phyloP scores from a whole-genome alignment of 2,888 invertebrate genomes.

The Himalopsyche kuldschensis region DNA sequence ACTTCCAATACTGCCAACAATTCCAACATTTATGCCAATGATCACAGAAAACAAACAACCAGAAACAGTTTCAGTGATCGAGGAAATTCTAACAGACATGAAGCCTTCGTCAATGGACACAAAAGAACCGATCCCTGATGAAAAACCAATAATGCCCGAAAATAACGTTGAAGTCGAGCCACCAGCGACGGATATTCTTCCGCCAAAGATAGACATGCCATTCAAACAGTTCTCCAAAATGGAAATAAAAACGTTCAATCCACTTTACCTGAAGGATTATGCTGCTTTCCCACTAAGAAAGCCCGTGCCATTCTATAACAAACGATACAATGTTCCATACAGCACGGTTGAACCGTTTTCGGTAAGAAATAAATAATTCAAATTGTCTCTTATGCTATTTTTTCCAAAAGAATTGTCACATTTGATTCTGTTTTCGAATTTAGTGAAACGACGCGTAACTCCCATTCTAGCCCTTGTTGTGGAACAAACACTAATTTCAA shows the following conservation, averaged over 20 bases:
- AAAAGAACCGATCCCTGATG: not conserved
- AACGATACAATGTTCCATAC: not conserved
- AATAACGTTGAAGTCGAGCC: not conserved
- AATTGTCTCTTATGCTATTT: no score
- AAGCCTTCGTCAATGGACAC: not conserved
- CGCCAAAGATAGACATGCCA: not conserved
- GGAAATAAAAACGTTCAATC: not conserved
- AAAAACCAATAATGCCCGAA: not conserved
- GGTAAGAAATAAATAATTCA: not conserved
- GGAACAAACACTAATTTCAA: no score
- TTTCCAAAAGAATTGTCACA: no score
- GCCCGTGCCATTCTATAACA: not conserved
- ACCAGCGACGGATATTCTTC: not conserved
- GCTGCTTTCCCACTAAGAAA: not conserved
- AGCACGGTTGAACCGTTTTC: not conserved
- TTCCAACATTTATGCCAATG: no score
- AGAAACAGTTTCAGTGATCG: not conserved
- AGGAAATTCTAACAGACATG: not conserved
- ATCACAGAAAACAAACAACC: not conserved
- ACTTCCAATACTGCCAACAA: no score
- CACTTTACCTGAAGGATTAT: not conserved
- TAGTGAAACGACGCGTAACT: no score
- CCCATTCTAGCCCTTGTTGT: no score
- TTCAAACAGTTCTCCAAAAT: not conserved
- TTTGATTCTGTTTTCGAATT: no score